Conservation (phyloP, 2,797 vertebrate species). For the Pseudomugil tenellus region DNA sequence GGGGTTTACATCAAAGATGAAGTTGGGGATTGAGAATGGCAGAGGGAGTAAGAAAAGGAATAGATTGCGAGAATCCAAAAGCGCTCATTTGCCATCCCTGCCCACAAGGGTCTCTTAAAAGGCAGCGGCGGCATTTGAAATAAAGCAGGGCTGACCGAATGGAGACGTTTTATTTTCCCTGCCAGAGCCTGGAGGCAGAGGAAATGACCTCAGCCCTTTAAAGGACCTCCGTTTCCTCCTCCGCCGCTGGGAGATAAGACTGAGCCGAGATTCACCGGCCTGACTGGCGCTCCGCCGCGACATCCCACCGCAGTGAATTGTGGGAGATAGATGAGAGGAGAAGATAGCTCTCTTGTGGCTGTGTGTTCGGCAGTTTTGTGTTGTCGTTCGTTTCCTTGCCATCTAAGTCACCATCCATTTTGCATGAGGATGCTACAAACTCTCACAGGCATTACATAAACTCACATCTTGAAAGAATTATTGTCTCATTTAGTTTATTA, state of each 20-base stretch:
- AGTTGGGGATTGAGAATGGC: slow-evolving; percentile 43
- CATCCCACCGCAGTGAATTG: slow-evolving; percentile 81
- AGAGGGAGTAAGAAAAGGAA: slow-evolving; percentile 41
- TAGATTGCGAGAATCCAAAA: slow-evolving; percentile 69
- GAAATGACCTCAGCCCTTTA: slow-evolving; percentile 88
- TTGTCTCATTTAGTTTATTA: slow-evolving; percentile 39
- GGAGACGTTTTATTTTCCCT: slow-evolving; percentile 82
- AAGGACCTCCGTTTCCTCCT: slow-evolving; percentile 88
- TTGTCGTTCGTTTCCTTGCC: slow-evolving; percentile 55
- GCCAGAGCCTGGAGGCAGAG: slow-evolving; percentile 84
- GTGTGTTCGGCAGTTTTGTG: slow-evolving; percentile 50
- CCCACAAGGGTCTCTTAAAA: slow-evolving; percentile 81
- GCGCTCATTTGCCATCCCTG: slow-evolving; percentile 79
- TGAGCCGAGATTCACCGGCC: slow-evolving; percentile 74
- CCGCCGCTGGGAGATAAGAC: slow-evolving; percentile 81
- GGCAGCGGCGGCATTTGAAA: slow-evolving; percentile 82
- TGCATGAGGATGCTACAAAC: slow-evolving; percentile 53
- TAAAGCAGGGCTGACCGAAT: slow-evolving; percentile 84
- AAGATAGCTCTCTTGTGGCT: slow-evolving; percentile 60
- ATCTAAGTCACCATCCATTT: slow-evolving; percentile 58
- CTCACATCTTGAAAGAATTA: slow-evolving; percentile 56
- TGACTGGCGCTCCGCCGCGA: slow-evolving; percentile 57
- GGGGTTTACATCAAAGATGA: slow-evolving; percentile 57
- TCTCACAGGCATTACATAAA: slow-evolving; percentile 59
- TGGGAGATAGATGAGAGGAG: slow-evolving; percentile 81